Conservation (phyloP, 2,113 vertebrate genomes). For the Prunella himalayana region DNA sequence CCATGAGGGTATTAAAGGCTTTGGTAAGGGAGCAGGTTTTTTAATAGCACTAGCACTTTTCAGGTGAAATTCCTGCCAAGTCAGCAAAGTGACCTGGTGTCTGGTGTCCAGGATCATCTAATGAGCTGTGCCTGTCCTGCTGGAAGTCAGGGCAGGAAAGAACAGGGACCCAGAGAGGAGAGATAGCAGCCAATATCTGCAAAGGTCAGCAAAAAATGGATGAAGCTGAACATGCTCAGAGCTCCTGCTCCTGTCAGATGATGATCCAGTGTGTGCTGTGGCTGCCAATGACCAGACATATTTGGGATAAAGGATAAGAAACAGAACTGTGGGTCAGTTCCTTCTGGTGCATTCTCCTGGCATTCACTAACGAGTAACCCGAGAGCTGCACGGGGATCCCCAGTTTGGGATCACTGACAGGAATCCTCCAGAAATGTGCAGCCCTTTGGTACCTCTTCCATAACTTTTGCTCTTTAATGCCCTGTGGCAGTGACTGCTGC, state of each 20-base stretch:
- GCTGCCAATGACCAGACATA: neutral
- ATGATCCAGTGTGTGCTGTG: neutral
- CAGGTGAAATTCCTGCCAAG: neutral
- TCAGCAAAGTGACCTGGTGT: neutral
- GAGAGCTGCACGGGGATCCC: fast-evolving
- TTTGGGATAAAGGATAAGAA: neutral
- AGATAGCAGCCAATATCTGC: neutral
- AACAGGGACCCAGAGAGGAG: neutral
- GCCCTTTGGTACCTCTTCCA: neutral
- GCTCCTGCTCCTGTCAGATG: neutral
- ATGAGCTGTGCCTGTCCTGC: neutral
- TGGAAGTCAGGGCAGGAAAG: neutral
- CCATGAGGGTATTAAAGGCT: neutral
- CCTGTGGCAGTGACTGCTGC: neutral
- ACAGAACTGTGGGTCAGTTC: neutral
- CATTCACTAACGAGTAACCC: fast-evolving
- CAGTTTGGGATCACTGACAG: neutral
- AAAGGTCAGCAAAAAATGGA: neutral
- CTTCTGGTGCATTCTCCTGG: neutral
- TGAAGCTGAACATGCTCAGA: neutral
- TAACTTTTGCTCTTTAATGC: neutral
- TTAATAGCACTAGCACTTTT: neutral
- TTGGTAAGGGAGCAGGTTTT: neutral
- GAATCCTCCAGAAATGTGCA: neutral
- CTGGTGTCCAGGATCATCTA: neutral